phyloP scores from a whole-genome alignment of 2,113 vertebrate genomes.

The Planiliza haematocheilus region DNA sequence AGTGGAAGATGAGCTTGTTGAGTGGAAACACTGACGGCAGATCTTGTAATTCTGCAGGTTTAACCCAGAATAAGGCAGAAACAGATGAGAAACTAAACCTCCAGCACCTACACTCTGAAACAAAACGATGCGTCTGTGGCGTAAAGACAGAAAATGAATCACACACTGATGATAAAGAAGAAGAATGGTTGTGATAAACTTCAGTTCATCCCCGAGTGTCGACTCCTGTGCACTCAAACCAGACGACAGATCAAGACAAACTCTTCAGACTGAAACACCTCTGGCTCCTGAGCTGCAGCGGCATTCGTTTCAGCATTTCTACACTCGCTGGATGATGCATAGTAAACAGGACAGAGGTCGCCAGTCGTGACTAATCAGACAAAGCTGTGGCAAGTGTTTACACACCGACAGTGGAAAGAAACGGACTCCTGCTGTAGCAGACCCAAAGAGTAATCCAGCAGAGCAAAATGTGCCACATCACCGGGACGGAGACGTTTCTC shows the following conservation, averaged over 20 bases:
- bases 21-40: neutral
- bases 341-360: constrained; percentile 57
- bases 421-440: neutral
- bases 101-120: neutral
- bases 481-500: constrained; percentile 8
- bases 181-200: constrained; percentile 4
- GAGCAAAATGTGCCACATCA: constrained; percentile 50
- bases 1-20: constrained; percentile 6
- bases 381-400: neutral
- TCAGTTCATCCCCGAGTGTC: constrained; percentile 5
- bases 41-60: neutral
- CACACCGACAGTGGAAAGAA: neutral
- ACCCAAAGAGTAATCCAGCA: neutral
- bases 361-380: constrained; percentile 47
- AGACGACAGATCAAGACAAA: constrained; percentile 26
- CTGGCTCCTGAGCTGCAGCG: constrained; percentile 57
- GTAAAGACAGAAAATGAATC: neutral
- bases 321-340: constrained; percentile 50
- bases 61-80: neutral
- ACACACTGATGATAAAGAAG: neutral
- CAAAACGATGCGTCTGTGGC: neutral
- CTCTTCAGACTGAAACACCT: constrained; percentile 44
- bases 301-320: constrained; percentile 29
- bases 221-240: neutral
- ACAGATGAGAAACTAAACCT: neutral